Evolutionary conservation across 1,140 invertebrate genomes (phyloP), one percentile per base, ranked within the genome.

Genomic region (Drosophila elegans): DNA sequence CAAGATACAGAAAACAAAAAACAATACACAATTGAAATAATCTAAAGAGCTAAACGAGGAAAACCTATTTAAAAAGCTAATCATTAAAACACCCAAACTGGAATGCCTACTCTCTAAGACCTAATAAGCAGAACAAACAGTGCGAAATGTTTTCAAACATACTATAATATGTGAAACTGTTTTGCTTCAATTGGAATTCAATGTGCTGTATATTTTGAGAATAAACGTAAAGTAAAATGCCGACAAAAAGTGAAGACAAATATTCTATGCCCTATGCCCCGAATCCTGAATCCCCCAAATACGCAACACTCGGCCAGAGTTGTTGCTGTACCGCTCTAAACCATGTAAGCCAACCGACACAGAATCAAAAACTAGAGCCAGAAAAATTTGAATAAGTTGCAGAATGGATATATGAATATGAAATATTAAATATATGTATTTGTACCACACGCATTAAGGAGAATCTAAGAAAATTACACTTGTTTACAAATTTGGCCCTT

Each of bases 61-160:
- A 41, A 52, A 39, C 57, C 44, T 63, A 68, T 60, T 60, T 74
- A 57, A 71, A 57, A 71, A 76, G 46, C 36, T 53, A 62, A 74
- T 45, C 41, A 60, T 42, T 46, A 60, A 64, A 27, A 13, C 60
- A 44, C 21, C 46, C 44, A 36, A 67, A 27, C 21, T 44, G 51
- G 41, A 75, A 27, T 52, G 46, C 57, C 59, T 49, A 73, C 48
- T 55, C 41, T 38, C n/a, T 71, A 78, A 55, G 68, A 48, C 39
- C 32, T 5, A 57, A 60, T 46, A 49, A 64, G 21, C 59, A 56
- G 53, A 60, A 36, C 32, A 36, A 36, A 52, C 49, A 36, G 13
- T 52, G 49, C 13, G 49, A 52, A 52, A 32, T 56, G 39, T 56
- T 56, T 56, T 56, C 41, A 56, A 44, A 32, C 36, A 11, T 52